Conservation (phyloP, 2,113 vertebrate genomes). For the Amblyopsis rosae region DNA sequence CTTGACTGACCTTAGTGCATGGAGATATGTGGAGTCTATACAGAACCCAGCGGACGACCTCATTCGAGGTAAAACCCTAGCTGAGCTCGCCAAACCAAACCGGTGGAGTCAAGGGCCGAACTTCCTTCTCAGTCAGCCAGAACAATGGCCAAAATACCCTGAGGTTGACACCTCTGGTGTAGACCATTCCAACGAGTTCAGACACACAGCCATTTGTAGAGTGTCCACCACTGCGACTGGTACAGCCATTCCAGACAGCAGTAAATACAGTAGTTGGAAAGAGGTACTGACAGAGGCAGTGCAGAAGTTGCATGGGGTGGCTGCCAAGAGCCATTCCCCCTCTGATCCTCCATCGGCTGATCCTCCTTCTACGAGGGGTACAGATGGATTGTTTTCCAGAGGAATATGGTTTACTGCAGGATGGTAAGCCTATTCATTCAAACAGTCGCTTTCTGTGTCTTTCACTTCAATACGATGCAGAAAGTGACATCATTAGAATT, state of each 20-base stretch:
- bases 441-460: background rate
- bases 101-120: slow-evolving; percentile 18
- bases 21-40: background rate
- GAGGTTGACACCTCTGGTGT: too few relatives aligned
- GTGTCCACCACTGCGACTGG: background rate
- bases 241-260: too few relatives aligned
- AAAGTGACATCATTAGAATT: too few relatives aligned
- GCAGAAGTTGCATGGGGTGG: too few relatives aligned
- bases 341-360: too few relatives aligned
- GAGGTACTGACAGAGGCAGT: too few relatives aligned
- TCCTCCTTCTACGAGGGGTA: background rate
- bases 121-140: background rate
- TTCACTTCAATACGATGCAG: background rate
- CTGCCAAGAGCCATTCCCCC: background rate
- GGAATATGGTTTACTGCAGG: background rate
- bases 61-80: background rate
- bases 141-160: background rate
- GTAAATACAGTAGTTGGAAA: too few relatives aligned
- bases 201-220: slow-evolving; percentile 6
- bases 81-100: background rate
- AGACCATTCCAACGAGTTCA: slow-evolving; percentile 8
- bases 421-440: background rate
- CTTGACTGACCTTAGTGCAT: background rate
- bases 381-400: slow-evolving; percentile 5
- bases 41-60: background rate